phyloP scores from a whole-genome alignment of 2,888 invertebrate genomes.

The Tiliacea citrago region DNA sequence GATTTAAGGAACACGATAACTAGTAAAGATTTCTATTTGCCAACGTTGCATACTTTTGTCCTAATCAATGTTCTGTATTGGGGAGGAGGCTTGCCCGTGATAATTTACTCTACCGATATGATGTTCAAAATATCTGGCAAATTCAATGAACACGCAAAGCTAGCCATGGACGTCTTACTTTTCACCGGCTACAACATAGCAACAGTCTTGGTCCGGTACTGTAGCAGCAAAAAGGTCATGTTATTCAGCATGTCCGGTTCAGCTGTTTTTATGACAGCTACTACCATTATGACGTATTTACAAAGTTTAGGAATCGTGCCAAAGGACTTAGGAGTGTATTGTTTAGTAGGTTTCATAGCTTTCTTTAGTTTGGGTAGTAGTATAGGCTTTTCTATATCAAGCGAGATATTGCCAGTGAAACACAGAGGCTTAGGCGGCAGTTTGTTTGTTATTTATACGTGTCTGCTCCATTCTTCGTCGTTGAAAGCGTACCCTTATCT shows the following conservation, averaged over 20 bases:
- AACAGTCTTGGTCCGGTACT: slow-evolving; percentile 32
- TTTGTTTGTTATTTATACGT: slow-evolving; percentile 48
- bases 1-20: slow-evolving; percentile 20
- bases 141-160: slow-evolving; percentile 25
- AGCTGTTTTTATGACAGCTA: slow-evolving; percentile 45
- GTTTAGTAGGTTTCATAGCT: slow-evolving; percentile 45
- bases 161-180: slow-evolving; percentile 46
- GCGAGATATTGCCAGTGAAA: slow-evolving; percentile 64
- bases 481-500: slow-evolving; percentile 61
- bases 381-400: slow-evolving; percentile 57
- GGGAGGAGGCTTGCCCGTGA: slow-evolving; percentile 50
- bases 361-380: slow-evolving; percentile 51
- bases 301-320: slow-evolving; percentile 25
- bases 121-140: slow-evolving; percentile 39
- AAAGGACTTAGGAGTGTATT: slow-evolving; percentile 47
- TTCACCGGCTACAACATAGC: slow-evolving; percentile 44
- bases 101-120: slow-evolving; percentile 55
- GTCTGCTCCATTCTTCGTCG: slow-evolving; percentile 54
- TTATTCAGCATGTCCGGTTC: slow-evolving; percentile 48
- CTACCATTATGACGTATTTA: slow-evolving; percentile 41
- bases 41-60: slow-evolving; percentile 42
- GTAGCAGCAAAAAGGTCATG: slow-evolving; percentile 56
- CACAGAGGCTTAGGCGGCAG: slow-evolving; percentile 58
- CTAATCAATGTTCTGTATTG: slow-evolving; percentile 47
- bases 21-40: slow-evolving; percentile 51